Conservation (phyloP, 1,140 invertebrate genomes). For the Drosophila novamexicana region DNA sequence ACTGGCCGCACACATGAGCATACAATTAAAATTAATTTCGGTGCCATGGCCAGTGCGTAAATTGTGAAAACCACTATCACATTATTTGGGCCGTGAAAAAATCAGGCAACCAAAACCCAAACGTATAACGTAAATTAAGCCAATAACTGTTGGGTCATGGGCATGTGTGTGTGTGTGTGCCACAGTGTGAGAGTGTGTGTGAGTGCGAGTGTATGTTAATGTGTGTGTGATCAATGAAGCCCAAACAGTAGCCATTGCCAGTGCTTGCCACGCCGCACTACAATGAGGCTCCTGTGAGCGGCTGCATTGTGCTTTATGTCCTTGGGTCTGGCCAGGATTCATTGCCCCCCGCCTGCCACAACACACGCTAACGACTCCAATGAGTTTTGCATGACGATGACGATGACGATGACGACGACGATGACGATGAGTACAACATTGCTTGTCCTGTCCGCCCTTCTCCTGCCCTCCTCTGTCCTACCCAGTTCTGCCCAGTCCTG, state of each 20-base stretch:
- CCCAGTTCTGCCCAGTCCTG: not conserved
- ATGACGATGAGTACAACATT: slow-evolving; percentile 51
- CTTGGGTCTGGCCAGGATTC: slow-evolving; percentile 40
- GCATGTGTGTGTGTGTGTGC: slow-evolving; percentile 12
- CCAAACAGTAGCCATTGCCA: slow-evolving; percentile 29
- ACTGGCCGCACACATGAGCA: slow-evolving; percentile 37
- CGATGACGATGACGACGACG: slow-evolving; percentile 36
- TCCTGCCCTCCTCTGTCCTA: slow-evolving; percentile 9
- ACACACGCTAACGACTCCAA: slow-evolving; percentile 77
- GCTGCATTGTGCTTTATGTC: slow-evolving; percentile 70
- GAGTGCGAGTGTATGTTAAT: slow-evolving; percentile 9
- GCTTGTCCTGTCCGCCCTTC: slow-evolving; percentile 14
- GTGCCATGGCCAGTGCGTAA: slow-evolving; percentile 73
- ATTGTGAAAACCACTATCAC: slow-evolving; percentile 81
- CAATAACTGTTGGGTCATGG: slow-evolving; percentile 58
- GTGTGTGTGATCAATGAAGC: slow-evolving; percentile 69
- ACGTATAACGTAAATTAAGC: slow-evolving; percentile 79
- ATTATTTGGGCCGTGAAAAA: slow-evolving; percentile 70
- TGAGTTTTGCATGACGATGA: slow-evolving; percentile 79
- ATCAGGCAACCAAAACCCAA: slow-evolving; percentile 60
- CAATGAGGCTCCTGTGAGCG: slow-evolving; percentile 15
- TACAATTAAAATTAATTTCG: slow-evolving; percentile 81
- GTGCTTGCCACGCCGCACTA: slow-evolving; percentile 12
- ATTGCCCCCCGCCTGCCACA: not conserved
- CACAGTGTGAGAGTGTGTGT: not conserved